phyloP scores from a whole-genome alignment of 1,140 invertebrate species.

The Orius insidiosus region DNA sequence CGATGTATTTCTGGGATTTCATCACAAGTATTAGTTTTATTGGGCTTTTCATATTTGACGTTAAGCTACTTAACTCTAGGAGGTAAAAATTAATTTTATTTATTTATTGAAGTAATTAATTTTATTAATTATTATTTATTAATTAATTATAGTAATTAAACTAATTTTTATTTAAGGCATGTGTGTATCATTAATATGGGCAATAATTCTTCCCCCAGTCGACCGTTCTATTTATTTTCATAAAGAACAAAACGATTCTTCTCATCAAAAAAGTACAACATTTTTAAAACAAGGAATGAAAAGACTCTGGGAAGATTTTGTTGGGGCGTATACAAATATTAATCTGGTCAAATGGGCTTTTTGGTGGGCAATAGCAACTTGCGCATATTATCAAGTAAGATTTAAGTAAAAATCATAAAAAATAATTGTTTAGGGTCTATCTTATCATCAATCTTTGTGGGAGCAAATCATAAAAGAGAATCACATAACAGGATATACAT shows the following conservation, averaged over 20 bases:
- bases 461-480: conserved; percentile 21
- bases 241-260: neutral
- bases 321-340: conserved; percentile 46
- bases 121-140: neutral
- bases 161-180: neutral
- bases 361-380: conserved; percentile 65
- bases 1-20: conserved; percentile 47
- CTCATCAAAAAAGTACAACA: no score
- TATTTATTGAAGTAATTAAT: no score
- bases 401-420: conserved; percentile 27
- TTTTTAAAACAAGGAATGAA: neutral
- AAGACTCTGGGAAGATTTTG: conserved; percentile 42
- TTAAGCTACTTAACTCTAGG: conserved; percentile 52
- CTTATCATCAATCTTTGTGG: conserved; percentile 35
- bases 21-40: conserved; percentile 40
- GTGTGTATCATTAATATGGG: neutral
- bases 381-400: conserved; percentile 61
- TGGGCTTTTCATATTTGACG: conserved; percentile 38
- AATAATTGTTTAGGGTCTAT: conserved; percentile 24
- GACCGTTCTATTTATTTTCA: conserved; percentile 8
- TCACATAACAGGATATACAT: conserved; percentile 18
- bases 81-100: conserved; percentile 26
- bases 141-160: no score
- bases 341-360: conserved; percentile 70
- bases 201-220: neutral